These are phyloP conservation scores for Proales similis DNA, from an alignment of 1,140 invertebrate species.

Conservation along the genomic window DNA sequence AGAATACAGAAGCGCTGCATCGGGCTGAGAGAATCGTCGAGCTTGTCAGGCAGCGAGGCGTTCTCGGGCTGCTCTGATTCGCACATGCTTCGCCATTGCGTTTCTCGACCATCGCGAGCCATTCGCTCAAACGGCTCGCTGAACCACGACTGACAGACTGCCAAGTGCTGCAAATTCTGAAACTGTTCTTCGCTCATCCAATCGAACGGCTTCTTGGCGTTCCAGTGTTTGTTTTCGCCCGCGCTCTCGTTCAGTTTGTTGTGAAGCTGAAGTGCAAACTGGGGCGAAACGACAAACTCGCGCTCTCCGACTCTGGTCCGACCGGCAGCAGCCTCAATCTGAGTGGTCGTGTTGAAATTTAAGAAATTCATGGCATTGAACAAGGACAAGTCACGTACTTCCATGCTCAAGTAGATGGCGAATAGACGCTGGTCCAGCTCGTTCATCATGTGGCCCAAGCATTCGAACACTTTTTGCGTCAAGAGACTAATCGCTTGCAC, in stretches of 20 bases:
- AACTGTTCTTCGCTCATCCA: slow-evolving; percentile 54
- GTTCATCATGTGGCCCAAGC: slow-evolving; percentile 11
- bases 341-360: slow-evolving; percentile 3
- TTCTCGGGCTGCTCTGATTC: slow-evolving; percentile 49
- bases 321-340: slow-evolving; percentile 47
- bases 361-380: neutral
- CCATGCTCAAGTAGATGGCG: slow-evolving; percentile 25
- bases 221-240: slow-evolving; percentile 38
- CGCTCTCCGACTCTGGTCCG: slow-evolving; percentile 43
- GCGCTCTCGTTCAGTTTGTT: neutral
- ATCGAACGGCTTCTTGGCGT: slow-evolving; percentile 53
- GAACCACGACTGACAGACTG: slow-evolving; percentile 39
- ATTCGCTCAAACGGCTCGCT: slow-evolving; percentile 50
- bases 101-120: slow-evolving; percentile 50
- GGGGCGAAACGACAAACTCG: slow-evolving; percentile 51
- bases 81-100: slow-evolving; percentile 51
- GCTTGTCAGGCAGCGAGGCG: slow-evolving; percentile 47
- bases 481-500: slow-evolving; percentile 19
- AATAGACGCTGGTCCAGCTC: slow-evolving; percentile 27
- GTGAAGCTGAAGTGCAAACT: slow-evolving; percentile 42
- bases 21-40: slow-evolving; percentile 45
- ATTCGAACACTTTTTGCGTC: slow-evolving; percentile 1
- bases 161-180: slow-evolving; percentile 47
- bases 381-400: neutral
- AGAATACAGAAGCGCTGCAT: slow-evolving; percentile 49